These are phyloP conservation scores for Mythimna pallens DNA, from an alignment of 2,888 invertebrate species.

Conservation along the genomic window DNA sequence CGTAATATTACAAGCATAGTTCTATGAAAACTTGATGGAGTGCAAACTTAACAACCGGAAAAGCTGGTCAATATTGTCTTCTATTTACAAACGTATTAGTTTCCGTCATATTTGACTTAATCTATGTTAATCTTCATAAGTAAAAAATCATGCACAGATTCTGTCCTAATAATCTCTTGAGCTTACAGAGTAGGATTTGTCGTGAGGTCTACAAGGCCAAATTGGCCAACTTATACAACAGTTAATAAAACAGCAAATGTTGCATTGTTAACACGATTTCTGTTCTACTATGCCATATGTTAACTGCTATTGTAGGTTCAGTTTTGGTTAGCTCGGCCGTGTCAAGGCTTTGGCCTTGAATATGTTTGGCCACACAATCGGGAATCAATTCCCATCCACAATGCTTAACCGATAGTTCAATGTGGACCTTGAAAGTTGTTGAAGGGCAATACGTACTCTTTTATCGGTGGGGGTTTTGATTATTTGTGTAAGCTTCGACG, in stretches of 20 bases:
- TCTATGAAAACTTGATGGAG: slow-evolving; percentile 23
- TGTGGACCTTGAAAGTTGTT: slow-evolving; percentile 36
- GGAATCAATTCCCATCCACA: slow-evolving; percentile 72
- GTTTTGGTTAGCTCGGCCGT: slow-evolving; percentile 73
- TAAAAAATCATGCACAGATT: slow-evolving; percentile 43
- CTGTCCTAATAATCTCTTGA: slow-evolving; percentile 53
- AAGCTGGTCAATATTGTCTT: slow-evolving; percentile 14
- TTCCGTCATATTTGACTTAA: slow-evolving; percentile 19
- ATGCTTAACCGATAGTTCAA: slow-evolving; percentile 52
- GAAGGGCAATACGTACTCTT: slow-evolving; percentile 53
- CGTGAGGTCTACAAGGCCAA: slow-evolving; percentile 59
- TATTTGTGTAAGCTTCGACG: slow-evolving; percentile 10
- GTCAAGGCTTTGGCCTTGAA: slow-evolving; percentile 80
- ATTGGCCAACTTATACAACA: slow-evolving; percentile 54
- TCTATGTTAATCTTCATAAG: slow-evolving; percentile 32
- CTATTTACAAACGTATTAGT: slow-evolving; percentile 13
- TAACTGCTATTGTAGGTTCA: slow-evolving; percentile 70
- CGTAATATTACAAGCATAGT: slow-evolving; percentile 10
- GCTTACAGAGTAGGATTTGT: slow-evolving; percentile 50
- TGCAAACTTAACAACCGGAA: slow-evolving; percentile 15
- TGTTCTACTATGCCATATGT: slow-evolving; percentile 57
- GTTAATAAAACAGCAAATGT: slow-evolving; percentile 62
- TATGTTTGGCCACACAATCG: slow-evolving; percentile 73
- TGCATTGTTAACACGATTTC: slow-evolving; percentile 59
- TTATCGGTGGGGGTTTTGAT: slow-evolving; percentile 9